Evolutionary conservation across 2,888 invertebrate species (phyloP).

Genomic region (Melangyna quadrimaculata): DNA sequence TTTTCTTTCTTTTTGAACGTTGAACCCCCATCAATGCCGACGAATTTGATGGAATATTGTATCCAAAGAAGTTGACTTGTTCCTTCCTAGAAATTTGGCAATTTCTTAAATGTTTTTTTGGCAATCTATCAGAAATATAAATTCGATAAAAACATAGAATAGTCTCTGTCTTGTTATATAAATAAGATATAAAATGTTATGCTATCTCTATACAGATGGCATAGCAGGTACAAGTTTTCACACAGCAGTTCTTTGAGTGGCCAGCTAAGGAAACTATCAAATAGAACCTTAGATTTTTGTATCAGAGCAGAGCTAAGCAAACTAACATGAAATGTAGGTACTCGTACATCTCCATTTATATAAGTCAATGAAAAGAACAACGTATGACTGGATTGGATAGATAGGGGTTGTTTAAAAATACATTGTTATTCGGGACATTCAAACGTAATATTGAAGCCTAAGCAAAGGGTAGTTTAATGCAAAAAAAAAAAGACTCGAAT

Average conservation of each 20-base stretch:
- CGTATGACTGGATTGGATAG: background rate
- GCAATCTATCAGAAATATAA: conserved; percentile 61
- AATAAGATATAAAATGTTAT: too few relatives aligned
- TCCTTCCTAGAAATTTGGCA: conserved; percentile 51
- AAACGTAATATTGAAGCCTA: background rate
- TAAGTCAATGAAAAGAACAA: too few relatives aligned
- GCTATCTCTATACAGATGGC: too few relatives aligned
- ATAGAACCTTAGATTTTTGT: too few relatives aligned
- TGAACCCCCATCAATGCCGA: conserved; percentile 9
- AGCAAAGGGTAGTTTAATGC: background rate
- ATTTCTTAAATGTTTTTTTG: conserved; percentile 5
- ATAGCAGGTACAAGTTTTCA: too few relatives aligned
- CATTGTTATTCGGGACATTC: background rate
- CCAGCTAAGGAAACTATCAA: too few relatives aligned
- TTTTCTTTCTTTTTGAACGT: background rate
- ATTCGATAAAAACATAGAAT: conserved; percentile 45
- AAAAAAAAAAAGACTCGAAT: conserved; percentile 36
- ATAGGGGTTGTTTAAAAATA: background rate
- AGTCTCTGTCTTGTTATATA: conserved; percentile 36
- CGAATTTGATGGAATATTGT: background rate
- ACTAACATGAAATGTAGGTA: too few relatives aligned
- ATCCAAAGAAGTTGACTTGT: conserved; percentile 44
- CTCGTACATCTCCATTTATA: too few relatives aligned
- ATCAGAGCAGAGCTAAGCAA: too few relatives aligned
- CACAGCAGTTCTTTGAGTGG: too few relatives aligned